Percentiles rank a stretch among this genome's conserved stretches.
Evolutionary conservation across 2,888 invertebrate genomes (phyloP).

Genomic region (Leistus spinibarbis): DNA sequence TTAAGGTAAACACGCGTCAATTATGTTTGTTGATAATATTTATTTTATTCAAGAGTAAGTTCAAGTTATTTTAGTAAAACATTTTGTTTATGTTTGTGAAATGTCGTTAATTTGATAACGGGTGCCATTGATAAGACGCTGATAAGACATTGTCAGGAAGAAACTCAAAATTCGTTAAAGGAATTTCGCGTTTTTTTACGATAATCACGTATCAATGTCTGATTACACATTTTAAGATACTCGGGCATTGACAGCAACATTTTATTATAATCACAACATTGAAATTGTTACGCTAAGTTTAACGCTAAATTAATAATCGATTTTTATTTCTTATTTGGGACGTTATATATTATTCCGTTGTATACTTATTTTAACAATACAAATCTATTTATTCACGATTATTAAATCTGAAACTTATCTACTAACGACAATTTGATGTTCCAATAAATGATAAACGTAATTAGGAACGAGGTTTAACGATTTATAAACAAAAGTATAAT

Average conservation of each 20-base stretch:
- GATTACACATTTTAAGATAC: not conserved
- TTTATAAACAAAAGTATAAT: too few relatives aligned
- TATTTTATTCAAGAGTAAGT: too few relatives aligned
- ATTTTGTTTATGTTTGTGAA: not conserved
- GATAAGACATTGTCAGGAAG: not conserved
- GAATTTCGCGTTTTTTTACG: not conserved
- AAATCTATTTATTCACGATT: too few relatives aligned
- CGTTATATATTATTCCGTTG: too few relatives aligned
- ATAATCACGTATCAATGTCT: not conserved
- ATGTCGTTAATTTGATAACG: not conserved
- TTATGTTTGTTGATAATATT: not conserved
- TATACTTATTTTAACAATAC: too few relatives aligned
- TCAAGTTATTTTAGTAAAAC: not conserved
- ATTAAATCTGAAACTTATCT: too few relatives aligned
- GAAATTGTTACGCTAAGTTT: too few relatives aligned
- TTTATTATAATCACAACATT: too few relatives aligned
- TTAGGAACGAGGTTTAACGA: too few relatives aligned
- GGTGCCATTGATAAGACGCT: not conserved
- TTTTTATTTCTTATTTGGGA: too few relatives aligned
- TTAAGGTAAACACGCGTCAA: not conserved
- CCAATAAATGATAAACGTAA: not conserved
- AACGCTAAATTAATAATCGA: too few relatives aligned
- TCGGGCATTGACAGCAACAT: not conserved
- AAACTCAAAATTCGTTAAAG: not conserved
- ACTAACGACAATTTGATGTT: not conserved